These are phyloP conservation scores for Tenualosa thibaudeaui DNA, from an alignment of 2,797 vertebrate species.

Conservation along the genomic window DNA sequence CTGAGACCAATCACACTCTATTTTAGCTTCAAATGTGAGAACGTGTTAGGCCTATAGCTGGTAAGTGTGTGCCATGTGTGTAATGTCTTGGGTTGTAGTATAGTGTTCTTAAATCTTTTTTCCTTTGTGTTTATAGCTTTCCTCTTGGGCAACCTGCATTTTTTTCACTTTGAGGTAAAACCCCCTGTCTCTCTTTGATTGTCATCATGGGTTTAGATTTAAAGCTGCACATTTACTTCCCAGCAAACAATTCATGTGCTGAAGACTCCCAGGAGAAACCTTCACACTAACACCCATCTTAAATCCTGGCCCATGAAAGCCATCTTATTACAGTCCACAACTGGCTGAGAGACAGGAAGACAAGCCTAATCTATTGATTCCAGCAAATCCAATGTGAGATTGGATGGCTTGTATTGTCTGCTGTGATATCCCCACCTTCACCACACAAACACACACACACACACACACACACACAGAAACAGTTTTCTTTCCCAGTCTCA, in stretches of 20 bases:
- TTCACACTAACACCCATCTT: background rate
- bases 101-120: conserved; percentile 10
- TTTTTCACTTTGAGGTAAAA: conserved; percentile 34
- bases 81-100: background rate
- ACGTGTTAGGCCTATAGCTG: background rate
- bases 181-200: background rate
- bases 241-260: background rate
- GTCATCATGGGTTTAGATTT: background rate
- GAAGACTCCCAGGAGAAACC: background rate
- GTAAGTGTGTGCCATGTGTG: background rate
- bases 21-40: background rate
- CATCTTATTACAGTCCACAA: conserved; percentile 1
- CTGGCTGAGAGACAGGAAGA: background rate
- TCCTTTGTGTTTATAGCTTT: conserved; percentile 8
- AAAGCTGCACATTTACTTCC: background rate
- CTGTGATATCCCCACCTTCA: background rate
- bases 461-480: background rate
- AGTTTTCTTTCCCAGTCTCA: background rate
- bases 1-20: background rate
- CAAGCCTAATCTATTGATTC: conserved; percentile 9
- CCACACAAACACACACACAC: background rate
- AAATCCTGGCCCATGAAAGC: background rate
- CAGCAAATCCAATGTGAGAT: conserved; percentile 2
- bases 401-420: conserved; percentile 16
- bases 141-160: background rate